Conservation (phyloP, 1,140 invertebrate species). For the Meloidogyne floridensis region DNA sequence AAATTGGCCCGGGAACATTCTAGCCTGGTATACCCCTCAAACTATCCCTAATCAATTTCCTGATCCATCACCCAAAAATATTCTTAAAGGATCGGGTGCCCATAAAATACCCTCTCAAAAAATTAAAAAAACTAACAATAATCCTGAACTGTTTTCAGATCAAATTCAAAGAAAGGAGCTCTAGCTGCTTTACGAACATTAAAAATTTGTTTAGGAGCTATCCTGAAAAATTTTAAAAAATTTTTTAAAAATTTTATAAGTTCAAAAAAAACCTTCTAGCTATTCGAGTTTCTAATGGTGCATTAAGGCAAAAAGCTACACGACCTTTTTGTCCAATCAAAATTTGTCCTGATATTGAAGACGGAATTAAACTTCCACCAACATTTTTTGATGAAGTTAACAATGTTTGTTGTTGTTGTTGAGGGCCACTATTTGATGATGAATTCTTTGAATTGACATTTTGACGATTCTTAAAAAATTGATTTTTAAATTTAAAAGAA, state of each 20-base stretch:
- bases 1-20: no score
- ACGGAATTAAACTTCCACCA: background rate
- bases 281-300: conserved; percentile 45
- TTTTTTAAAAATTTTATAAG: background rate
- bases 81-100: no score
- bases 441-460: conserved; percentile 4
- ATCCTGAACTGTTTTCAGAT: conserved; percentile 37
- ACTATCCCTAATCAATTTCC: no score
- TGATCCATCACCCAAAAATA: no score
- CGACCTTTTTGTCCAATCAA: conserved; percentile 34
- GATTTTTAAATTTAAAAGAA: background rate
- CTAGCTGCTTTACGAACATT: conserved; percentile 56
- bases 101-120: no score
- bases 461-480: conserved; percentile 16
- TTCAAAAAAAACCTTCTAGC: conserved; percentile 47
- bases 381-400: background rate
- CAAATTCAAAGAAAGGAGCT: conserved; percentile 39
- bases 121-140: conserved; percentile 43
- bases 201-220: conserved; percentile 48
- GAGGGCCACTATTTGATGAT: background rate
- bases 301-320: conserved; percentile 46
- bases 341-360: conserved; percentile 5
- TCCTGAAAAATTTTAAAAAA: conserved; percentile 30
- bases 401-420: conserved; percentile 1
- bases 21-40: no score